A percentile compares a stretch with the other conserved stretches of the same genome.
Evolutionary conservation across 2,797 vertebrate species (phyloP).

Genomic region (Coilia nasus): DNA sequence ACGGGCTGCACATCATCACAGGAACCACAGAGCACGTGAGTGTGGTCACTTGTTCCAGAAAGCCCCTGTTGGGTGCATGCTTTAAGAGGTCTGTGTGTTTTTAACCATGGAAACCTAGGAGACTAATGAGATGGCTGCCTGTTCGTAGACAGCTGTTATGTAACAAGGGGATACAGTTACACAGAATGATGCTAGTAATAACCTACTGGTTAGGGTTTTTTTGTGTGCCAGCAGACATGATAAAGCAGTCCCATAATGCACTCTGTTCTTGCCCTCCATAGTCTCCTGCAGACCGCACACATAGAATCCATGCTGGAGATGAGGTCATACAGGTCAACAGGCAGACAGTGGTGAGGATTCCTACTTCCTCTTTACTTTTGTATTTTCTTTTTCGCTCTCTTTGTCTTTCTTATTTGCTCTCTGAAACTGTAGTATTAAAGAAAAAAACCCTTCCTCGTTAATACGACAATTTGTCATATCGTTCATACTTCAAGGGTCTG

Average conservation of each 20-base stretch:
- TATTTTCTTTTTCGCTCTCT: background rate
- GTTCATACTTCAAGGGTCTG: too few species aligned
- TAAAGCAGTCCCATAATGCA: constrained; percentile 21
- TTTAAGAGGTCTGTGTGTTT: background rate
- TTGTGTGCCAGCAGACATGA: background rate
- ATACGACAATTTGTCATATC: too few species aligned
- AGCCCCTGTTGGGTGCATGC: too few species aligned
- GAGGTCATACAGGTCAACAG: constrained; percentile 93
- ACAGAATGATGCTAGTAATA: background rate
- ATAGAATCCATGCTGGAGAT: constrained; percentile 94
- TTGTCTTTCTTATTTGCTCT: too few species aligned
- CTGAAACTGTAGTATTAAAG: too few species aligned
- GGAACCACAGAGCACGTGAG: constrained; percentile 96
- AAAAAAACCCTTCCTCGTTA: too few species aligned
- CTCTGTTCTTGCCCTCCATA: constrained; percentile 55
- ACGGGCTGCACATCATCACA: constrained; percentile 92
- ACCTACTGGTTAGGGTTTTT: background rate
- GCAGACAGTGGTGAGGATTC: constrained; percentile 90
- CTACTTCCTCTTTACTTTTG: background rate
- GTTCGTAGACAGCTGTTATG: background rate
- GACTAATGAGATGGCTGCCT: background rate
- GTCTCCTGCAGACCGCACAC: constrained; percentile 91
- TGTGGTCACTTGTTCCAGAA: too few species aligned
- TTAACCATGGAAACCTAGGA: background rate
- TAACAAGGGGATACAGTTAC: constrained; percentile 2